Percentiles rank a stretch among this genome's conserved stretches.
Evolutionary conservation across 1,140 invertebrate species (phyloP).

Genomic region (Formica exsecta): DNA sequence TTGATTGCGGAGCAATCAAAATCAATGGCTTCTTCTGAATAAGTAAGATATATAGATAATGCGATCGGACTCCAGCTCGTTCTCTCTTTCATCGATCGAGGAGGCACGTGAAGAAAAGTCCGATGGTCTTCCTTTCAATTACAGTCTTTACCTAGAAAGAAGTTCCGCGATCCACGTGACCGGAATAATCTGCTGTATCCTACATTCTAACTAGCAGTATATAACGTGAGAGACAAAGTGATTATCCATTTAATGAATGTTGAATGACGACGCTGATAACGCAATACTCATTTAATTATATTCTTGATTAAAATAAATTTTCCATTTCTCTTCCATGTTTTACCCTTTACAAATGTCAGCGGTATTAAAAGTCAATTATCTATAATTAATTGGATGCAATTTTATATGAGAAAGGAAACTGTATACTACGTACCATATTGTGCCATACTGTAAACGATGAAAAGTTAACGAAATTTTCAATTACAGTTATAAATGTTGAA

Average conservation of each 20-base stretch:
- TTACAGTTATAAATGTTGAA: no score
- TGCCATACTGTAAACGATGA: no score
- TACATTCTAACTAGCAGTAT: not conserved
- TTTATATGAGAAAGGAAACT: not conserved
- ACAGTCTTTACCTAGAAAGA: slow-evolving; percentile 47
- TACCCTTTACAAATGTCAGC: not conserved
- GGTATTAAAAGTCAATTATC: slow-evolving; percentile 2
- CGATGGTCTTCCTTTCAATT: slow-evolving; percentile 61
- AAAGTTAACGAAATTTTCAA: no score
- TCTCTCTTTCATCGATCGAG: not conserved
- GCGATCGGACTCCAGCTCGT: slow-evolving; percentile 1
- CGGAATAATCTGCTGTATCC: slow-evolving; percentile 33
- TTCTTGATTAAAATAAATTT: not conserved
- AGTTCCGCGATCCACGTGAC: slow-evolving; percentile 57
- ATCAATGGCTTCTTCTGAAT: slow-evolving; percentile 59
- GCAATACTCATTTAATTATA: not conserved
- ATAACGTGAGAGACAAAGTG: not conserved
- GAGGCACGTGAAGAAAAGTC: slow-evolving; percentile 15
- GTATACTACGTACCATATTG: not conserved
- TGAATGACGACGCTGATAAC: not conserved
- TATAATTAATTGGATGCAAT: not conserved
- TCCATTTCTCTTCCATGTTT: not conserved
- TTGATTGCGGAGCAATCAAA: slow-evolving; percentile 48
- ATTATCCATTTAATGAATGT: not conserved
- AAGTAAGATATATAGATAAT: no score